Base-by-base conservation (phyloP, 2,888 invertebrate species). In the Scaeva pyrastri region DNA sequence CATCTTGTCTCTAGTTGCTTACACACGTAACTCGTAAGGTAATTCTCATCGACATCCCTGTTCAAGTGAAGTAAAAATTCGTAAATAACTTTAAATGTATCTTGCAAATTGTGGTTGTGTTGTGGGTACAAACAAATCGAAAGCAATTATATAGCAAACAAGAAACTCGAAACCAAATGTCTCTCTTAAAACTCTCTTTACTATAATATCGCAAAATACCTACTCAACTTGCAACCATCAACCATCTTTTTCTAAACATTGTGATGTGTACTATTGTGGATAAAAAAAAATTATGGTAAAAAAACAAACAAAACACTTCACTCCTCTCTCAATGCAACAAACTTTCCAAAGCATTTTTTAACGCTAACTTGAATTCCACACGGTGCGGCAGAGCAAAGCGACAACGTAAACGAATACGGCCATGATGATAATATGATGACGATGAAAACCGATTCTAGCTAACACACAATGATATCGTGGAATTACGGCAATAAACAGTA, bases 401-500 rank as follows among this genome's bases (percentile, higher is more conserved):
- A 19, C 19, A 43, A 50, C 6, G 5, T 23, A 11, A 58, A 72
- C 19, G 58, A 23, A 39, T 31, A 31, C 31, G 6, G 43, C 31
- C 5, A 74, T 64, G 60, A 64, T 43, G 78, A 43, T 39, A 48
- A 41, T 14, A 72, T 50, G 60, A 36, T 68, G 55, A 74, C 48
- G 71, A 56, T 39, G 66, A 75, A 26, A 52, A 75, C 55, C 70
- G 64, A 86, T 82, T 82, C 86, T 74, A 82, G 73, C 86, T 82
- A 86, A 86, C 82, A 82, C 86, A 86, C 82, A 86, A 86, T 86
- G 86, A 86, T 86, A 86, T 86, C 86, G 82, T 82, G 86, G 78
- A 86, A 86, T 86, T 86, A 86, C 86, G 82, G 82, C 86, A 86
- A 86, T 86, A 86, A 86, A 86, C 86, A 86, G 86, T 86, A 86